Base-by-base conservation (phyloP, 1,140 invertebrate species). In the Drosophila ercepeae region DNA sequence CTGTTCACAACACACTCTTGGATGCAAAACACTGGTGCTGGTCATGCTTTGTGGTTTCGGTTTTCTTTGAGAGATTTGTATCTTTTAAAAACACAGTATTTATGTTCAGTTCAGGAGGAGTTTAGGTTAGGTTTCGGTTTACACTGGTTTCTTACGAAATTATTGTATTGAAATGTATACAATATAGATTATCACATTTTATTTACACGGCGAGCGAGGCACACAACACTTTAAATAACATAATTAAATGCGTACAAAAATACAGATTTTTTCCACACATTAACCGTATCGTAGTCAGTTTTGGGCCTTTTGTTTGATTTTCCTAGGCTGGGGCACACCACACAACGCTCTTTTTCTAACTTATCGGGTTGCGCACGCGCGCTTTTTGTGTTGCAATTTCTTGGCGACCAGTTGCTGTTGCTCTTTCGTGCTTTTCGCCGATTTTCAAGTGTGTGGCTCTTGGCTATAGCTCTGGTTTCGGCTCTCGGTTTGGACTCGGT, bases 311-410 rank as follows among this genome's bases (percentile, higher is more conserved):
- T 21, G 34, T 41, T 42, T 42, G 32, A 39, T 7, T 67, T 60
- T 61, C 46, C 64, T 42, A 19, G 18, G 13, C 29, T 32, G 46
- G 42, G 46, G 70, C 60, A n/a, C n/a, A 44, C 23, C 58, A 44
- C 60, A 44, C 23, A 64, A 41, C 55, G 45, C 70, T 67, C 75
- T 73, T 32, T 32, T 32, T 78, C 67, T 79, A 64, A 67, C 61
- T 84, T 73, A 73, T 75, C 67, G 67, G 58, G 58, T 74, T 75
- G 67, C 72, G 60, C 81, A 74, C 68, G 59, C 72, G 63, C 61
- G 57, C 68, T 61, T 71, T 69, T 45, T 41, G 50, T 86, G 76
- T 86, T 86, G 81, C 79, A 84, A 84, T 86, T 86, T 36, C 53
- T 59, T 68, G 59, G 55, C 36, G 41, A 52, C 45, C 67, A 74